phyloP scores from a whole-genome alignment of 2,888 invertebrate species.

The Apamea crenata region DNA sequence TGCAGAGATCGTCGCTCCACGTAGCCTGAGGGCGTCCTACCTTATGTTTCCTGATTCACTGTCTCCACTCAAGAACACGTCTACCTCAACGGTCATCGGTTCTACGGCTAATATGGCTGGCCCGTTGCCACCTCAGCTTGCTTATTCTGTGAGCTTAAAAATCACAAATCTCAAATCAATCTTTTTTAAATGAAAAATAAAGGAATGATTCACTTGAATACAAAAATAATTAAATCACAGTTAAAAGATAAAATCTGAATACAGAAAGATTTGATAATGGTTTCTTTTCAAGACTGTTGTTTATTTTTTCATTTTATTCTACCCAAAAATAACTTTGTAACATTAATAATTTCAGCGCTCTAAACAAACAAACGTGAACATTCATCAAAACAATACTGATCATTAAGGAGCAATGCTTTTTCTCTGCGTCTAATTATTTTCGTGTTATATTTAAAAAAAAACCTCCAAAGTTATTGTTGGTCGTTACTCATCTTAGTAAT shows the following conservation, averaged over 20 bases:
- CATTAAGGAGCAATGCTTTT: constrained; percentile 65
- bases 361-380: constrained; percentile 50
- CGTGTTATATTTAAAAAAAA: constrained; percentile 72
- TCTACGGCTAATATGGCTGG: not conserved
- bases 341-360: constrained; percentile 22
- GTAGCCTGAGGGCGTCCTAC: not conserved
- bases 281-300: not conserved
- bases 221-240: not conserved
- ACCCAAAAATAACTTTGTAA: constrained; percentile 18
- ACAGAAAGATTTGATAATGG: not conserved
- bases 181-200: not conserved
- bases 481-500: constrained; percentile 81
- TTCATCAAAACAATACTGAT: constrained; percentile 59
- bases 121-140: not conserved
- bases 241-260: not conserved
- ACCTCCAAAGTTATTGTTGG: constrained; percentile 71
- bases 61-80: not conserved
- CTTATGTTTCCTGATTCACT: not conserved
- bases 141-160: not conserved
- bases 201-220: not conserved
- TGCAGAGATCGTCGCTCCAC: not conserved
- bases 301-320: not conserved
- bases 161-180: too few species aligned
- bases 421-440: constrained; percentile 71
- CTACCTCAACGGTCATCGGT: not conserved